These are phyloP conservation scores for Hormiphora californensis DNA, from an alignment of 37 sponge, comb jelly and placozoan genomes.

Conservation along the genomic window DNA sequence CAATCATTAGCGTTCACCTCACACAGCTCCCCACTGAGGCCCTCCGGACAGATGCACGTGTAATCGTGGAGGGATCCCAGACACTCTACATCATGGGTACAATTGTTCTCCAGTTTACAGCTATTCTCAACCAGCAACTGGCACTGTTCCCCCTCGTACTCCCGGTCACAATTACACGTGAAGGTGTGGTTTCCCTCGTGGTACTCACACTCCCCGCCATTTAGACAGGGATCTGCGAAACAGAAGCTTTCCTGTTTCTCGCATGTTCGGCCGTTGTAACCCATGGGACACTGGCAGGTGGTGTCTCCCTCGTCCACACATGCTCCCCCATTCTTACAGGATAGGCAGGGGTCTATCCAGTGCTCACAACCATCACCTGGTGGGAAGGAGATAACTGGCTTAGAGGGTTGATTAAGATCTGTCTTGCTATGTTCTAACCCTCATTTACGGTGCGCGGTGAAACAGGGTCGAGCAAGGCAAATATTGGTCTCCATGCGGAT, in stretches of 20 bases:
- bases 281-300: background rate
- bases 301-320: no score
- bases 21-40: background rate
- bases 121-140: background rate
- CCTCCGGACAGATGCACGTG: background rate
- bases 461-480: no score
- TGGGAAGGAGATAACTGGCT: no score
- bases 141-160: background rate
- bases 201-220: background rate
- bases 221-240: background rate
- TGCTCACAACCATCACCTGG: no score
- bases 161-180: background rate
- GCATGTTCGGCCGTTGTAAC: background rate
- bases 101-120: background rate
- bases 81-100: background rate
- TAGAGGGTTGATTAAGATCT: no score
- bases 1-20: slow-evolving; percentile 26
- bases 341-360: no score
- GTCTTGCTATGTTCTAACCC: no score
- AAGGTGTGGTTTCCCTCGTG: background rate
- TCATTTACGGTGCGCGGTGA: no score
- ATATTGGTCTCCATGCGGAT: no score
- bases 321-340: no score
- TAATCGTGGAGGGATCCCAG: background rate
- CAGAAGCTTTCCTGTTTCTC: background rate